Evolutionary conservation across 2,888 invertebrate genomes (phyloP).

Genomic region (Timandra comae): DNA sequence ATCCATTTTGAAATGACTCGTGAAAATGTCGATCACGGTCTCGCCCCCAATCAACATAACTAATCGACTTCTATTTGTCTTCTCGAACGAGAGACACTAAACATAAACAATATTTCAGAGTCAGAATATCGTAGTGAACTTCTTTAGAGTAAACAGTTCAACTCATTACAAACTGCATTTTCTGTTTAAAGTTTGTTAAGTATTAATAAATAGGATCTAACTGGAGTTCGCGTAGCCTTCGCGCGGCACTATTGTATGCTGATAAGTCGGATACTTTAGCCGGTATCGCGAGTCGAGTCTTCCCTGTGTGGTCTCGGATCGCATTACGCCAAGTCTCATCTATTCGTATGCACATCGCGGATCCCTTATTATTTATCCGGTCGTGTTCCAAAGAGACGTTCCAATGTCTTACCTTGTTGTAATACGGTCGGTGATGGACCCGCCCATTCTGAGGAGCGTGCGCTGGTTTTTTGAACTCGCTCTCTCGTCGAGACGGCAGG

Average conservation of each 20-base stretch:
- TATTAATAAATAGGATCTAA: too few species aligned
- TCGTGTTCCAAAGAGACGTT: slow-evolving; percentile 12
- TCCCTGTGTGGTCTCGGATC: slow-evolving; percentile 3
- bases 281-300: slow-evolving; percentile 17
- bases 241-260: background rate
- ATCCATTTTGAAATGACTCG: slow-evolving; percentile 28
- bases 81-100: slow-evolving; percentile 3
- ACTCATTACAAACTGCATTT: slow-evolving; percentile 21
- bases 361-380: slow-evolving; percentile 34
- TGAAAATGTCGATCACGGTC: slow-evolving; percentile 28
- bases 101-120: slow-evolving; percentile 11
- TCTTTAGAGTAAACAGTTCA: slow-evolving; percentile 5
- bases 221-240: background rate
- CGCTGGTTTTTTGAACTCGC: slow-evolving; percentile 80
- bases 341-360: slow-evolving; percentile 32
- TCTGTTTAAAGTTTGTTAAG: slow-evolving; percentile 7
- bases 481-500: slow-evolving; percentile 71
- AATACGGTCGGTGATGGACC: slow-evolving; percentile 60
- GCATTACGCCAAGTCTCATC: background rate
- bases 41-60: slow-evolving; percentile 13
- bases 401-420: slow-evolving; percentile 49
- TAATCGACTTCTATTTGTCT: slow-evolving; percentile 16
- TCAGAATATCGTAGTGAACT: slow-evolving; percentile 14
- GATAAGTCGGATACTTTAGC: slow-evolving; percentile 15
- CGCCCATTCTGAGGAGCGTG: slow-evolving; percentile 72